Evolutionary conservation across 2,113 vertebrate species (phyloP).

Genomic region (Physeter macrocephalus): DNA sequence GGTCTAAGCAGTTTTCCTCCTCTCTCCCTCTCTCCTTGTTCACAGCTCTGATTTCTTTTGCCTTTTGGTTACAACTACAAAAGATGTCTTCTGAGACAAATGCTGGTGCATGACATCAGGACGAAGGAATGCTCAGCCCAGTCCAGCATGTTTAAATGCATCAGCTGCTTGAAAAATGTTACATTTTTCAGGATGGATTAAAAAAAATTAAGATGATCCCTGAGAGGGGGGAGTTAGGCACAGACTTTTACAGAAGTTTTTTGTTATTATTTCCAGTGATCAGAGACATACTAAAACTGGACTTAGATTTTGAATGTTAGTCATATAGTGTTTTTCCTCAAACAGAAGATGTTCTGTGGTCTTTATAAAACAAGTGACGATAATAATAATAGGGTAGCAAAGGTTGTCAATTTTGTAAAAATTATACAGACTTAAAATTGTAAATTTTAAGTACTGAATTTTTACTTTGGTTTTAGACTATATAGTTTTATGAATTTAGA

Average conservation of each 20-base stretch:
- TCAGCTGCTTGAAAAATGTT: slow-evolving; percentile 81
- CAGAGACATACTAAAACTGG: slow-evolving; percentile 1
- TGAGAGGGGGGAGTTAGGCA: neutral
- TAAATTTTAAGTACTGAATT: neutral
- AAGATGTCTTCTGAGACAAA: slow-evolving; percentile 87
- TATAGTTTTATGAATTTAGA: slow-evolving; percentile 21
- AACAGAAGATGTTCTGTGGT: neutral
- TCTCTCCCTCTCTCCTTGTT: slow-evolving; percentile 36
- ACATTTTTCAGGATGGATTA: slow-evolving; percentile 74
- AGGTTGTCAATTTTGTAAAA: neutral
- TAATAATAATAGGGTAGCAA: neutral
- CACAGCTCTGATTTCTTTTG: slow-evolving; percentile 83
- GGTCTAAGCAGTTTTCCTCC: slow-evolving; percentile 64
- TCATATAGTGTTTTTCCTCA: neutral
- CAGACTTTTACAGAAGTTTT: slow-evolving; percentile 49
- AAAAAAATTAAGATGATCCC: slow-evolving; percentile 63
- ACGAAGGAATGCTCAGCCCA: slow-evolving; percentile 80
- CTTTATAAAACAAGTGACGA: neutral
- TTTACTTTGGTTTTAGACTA: slow-evolving; percentile 22
- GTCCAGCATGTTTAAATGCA: slow-evolving; percentile 77
- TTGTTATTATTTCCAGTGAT: slow-evolving; percentile 29
- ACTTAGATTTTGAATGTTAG: slow-evolving; percentile 46
- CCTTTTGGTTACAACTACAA: slow-evolving; percentile 85
- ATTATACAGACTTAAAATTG: neutral
- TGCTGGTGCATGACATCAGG: slow-evolving; percentile 84